Conservation (phyloP, 2,888 invertebrate species). For the Perizoma affinitatum region DNA sequence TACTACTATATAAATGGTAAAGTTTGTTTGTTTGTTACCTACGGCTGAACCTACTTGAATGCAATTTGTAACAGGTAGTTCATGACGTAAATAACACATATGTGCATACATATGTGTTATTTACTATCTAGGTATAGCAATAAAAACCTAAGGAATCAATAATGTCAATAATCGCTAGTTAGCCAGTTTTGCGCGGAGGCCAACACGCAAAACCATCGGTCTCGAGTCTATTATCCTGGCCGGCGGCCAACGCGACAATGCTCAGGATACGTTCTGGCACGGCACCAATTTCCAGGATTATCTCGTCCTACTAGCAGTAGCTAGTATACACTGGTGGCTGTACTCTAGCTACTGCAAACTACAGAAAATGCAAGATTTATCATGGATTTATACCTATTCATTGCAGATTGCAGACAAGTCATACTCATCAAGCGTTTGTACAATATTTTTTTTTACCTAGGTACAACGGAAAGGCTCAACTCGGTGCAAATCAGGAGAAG, state of each 20-base stretch:
- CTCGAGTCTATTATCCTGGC: constrained; percentile 67
- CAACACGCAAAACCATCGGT: constrained; percentile 56
- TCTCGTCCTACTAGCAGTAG: constrained; percentile 50
- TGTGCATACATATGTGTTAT: too few species aligned
- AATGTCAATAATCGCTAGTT: constrained; percentile 48
- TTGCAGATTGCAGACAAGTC: constrained; percentile 30
- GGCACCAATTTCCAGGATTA: constrained; percentile 65
- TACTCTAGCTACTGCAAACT: constrained; percentile 12
- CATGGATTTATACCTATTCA: constrained; percentile 40
- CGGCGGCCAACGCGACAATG: constrained; percentile 60
- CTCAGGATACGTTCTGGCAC: constrained; percentile 66
- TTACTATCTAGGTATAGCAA: too few species aligned
- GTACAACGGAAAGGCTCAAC: too few species aligned
- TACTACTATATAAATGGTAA: too few species aligned
- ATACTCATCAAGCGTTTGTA: constrained; percentile 28
- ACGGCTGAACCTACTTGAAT: too few species aligned
- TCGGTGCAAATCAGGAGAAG: too few species aligned
- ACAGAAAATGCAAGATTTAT: constrained; percentile 52
- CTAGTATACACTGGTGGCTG: constrained; percentile 6
- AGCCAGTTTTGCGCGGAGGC: constrained; percentile 46
- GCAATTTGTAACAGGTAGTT: too few species aligned
- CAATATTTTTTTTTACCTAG: too few species aligned
- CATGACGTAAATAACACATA: too few species aligned
- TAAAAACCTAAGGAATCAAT: constrained; percentile 5
- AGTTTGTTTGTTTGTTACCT: too few species aligned